Conservation (phyloP, 2,888 invertebrate genomes). For the Scaptomyza reducta region DNA sequence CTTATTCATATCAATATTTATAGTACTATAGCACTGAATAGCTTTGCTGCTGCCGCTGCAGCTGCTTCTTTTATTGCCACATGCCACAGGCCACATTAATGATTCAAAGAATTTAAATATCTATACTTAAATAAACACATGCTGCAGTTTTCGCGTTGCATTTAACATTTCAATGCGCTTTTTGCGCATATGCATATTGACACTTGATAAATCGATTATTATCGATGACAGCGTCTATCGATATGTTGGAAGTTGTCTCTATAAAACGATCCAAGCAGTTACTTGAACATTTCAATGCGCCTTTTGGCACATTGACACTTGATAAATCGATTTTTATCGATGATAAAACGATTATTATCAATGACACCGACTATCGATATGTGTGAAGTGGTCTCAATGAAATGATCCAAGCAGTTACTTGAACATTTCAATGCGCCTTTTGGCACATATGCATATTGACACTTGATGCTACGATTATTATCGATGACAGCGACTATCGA, state of each 20-base stretch:
- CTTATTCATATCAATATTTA: conserved; percentile 31
- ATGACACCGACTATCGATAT: no score
- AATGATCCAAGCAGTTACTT: no score
- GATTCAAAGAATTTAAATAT: not conserved
- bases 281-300: not conserved
- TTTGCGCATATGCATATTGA: not conserved
- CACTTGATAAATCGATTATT: not conserved
- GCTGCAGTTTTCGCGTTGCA: not conserved
- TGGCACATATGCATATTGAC: no score
- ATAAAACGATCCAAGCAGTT: no score
- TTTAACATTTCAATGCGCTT: not conserved
- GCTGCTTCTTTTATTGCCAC: not conserved
- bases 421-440: not conserved
- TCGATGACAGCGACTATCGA: not conserved
- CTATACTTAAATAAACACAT: not conserved
- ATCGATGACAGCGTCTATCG: not conserved
- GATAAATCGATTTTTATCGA: not conserved
- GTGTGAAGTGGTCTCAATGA: not conserved
- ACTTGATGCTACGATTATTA: no score
- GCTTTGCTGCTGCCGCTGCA: not conserved
- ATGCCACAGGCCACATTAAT: not conserved
- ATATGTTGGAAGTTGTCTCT: no score
- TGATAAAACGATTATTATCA: no score
- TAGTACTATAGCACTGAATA: not conserved
- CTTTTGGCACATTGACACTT: not conserved